phyloP scores from a whole-genome alignment of 1,140 invertebrate species.

The Drosophila gunungcola region DNA sequence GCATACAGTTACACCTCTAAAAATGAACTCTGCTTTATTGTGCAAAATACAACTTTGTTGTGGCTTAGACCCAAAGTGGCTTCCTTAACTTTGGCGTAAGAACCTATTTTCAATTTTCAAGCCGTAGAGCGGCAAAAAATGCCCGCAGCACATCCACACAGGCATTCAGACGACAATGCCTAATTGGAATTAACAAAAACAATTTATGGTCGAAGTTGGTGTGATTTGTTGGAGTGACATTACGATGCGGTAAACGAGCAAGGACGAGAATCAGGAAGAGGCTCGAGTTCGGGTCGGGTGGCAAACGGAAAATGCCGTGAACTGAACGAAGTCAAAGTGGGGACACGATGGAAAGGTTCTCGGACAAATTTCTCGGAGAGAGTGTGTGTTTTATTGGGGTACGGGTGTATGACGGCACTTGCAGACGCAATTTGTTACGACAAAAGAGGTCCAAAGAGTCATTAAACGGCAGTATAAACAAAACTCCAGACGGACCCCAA shows the following conservation, averaged over 20 bases:
- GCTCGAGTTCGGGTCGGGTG: background rate
- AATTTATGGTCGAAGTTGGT: slow-evolving; percentile 73
- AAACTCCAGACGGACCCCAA: slow-evolving; percentile 61
- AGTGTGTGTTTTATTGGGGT: slow-evolving; percentile 10
- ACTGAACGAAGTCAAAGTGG: slow-evolving; percentile 20
- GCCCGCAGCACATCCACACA: slow-evolving; percentile 7
- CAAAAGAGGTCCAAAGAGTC: slow-evolving; percentile 60
- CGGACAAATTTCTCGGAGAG: slow-evolving; percentile 5
- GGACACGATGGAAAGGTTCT: slow-evolving; percentile 17
- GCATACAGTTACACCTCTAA: too few relatives aligned
- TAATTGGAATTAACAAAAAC: slow-evolving; percentile 75
- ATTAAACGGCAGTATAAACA: slow-evolving; percentile 63
- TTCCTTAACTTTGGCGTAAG: background rate
- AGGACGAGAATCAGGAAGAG: slow-evolving; percentile 4
- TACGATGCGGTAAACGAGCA: slow-evolving; percentile 72
- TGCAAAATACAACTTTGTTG: too few relatives aligned
- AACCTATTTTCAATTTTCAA: background rate
- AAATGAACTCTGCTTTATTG: too few relatives aligned
- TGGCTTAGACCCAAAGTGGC: too few relatives aligned
- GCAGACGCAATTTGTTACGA: slow-evolving; percentile 75
- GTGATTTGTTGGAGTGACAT: slow-evolving; percentile 78
- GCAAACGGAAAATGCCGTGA: slow-evolving; percentile 49
- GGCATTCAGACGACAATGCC: slow-evolving; percentile 31
- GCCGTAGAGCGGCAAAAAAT: background rate
- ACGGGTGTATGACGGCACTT: slow-evolving; percentile 60